Base-by-base conservation (phyloP, 2,113 vertebrate species). In the Amia ocellicauda region DNA sequence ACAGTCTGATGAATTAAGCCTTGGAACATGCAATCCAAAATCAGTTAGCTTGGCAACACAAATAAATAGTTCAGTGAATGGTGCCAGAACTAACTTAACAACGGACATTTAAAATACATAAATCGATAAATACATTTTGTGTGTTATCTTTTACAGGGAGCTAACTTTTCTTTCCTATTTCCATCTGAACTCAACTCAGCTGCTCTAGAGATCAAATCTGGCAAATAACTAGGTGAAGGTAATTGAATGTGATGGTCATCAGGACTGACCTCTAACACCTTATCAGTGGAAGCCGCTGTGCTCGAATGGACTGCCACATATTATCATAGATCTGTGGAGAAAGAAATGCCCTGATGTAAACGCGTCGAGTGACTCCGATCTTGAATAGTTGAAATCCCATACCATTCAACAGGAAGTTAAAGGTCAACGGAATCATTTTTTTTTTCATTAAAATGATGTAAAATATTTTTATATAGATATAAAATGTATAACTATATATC, bases 121-220 rank as follows among this genome's bases (percentile, higher is more conserved):
- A 36, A 36, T 7, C 5, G 2, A 36, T 7, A 36, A 36, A 36
- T 7, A 7, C 31, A 36, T 5, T 7, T 36, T 36, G 11, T 36
- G 11, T 36, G 5, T 36, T 36, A 36, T 36, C 31, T 5, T 54
- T 23, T 23, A 26, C 22, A 26, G 3, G 11, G 20, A 24, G 23
- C 52, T 24, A 13, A 52, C 45, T 66, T 54, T 66, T 43, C 53
- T 59, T 67, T 64, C 17, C 54, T 60, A 26, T 57, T 51, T 53
- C 29, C 4, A 28, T 26, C 40, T 4, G 29, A 58, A 41, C 56
- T 36, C 31, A 36, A 41, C 7, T 41, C 56, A n/a, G 19, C 36
- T 58, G 45, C 26, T 49, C 10, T 43, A 26, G 59, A 45, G 41
- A 61, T 61, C 59, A 45, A 31, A 8, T 16, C 10, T 20, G 17